These are phyloP conservation scores for Minunthozetes semirufus DNA, from an alignment of 2,888 invertebrate genomes.

Conservation along the genomic window DNA sequence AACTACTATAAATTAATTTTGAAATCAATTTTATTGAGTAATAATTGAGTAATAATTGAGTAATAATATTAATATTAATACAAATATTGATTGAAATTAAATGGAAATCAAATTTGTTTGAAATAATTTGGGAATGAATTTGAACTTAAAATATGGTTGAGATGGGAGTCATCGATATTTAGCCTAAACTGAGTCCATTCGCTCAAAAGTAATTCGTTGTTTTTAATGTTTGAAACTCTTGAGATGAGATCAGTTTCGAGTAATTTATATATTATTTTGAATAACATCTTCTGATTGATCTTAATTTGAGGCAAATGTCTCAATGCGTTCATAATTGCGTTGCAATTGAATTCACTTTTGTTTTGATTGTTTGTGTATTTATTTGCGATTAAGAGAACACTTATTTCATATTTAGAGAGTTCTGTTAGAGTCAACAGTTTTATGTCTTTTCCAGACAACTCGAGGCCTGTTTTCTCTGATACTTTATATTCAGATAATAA, in stretches of 20 bases:
- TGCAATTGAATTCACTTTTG: slow-evolving; percentile 16
- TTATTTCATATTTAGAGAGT: slow-evolving; percentile 25
- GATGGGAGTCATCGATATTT: slow-evolving; percentile 35
- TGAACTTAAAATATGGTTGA: slow-evolving; percentile 10
- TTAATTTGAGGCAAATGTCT: slow-evolving; percentile 25
- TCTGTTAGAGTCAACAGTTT: slow-evolving; percentile 17
- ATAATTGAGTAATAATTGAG: no score
- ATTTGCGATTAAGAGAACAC: slow-evolving; percentile 24
- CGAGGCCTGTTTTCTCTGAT: not conserved
- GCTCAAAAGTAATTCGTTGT: not conserved
- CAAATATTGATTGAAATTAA: no score
- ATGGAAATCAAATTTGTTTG: slow-evolving; percentile 13
- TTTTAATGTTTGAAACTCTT: slow-evolving; percentile 6
- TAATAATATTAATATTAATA: no score
- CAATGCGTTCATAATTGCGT: slow-evolving; percentile 3
- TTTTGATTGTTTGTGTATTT: slow-evolving; percentile 17
- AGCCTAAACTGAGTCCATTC: slow-evolving; percentile 31
- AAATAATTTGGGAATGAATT: slow-evolving; percentile 27
- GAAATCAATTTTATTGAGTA: no score
- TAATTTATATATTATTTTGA: slow-evolving; percentile 30
- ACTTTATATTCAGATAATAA: not conserved
- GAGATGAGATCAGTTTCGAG: slow-evolving; percentile 23
- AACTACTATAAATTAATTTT: no score
- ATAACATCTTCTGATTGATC: slow-evolving; percentile 17
- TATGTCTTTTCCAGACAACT: not conserved